Percentiles rank a stretch among this genome's conserved stretches.
phyloP scores from a whole-genome alignment of 1,140 invertebrate species.

The Monochamus saltuarius region DNA sequence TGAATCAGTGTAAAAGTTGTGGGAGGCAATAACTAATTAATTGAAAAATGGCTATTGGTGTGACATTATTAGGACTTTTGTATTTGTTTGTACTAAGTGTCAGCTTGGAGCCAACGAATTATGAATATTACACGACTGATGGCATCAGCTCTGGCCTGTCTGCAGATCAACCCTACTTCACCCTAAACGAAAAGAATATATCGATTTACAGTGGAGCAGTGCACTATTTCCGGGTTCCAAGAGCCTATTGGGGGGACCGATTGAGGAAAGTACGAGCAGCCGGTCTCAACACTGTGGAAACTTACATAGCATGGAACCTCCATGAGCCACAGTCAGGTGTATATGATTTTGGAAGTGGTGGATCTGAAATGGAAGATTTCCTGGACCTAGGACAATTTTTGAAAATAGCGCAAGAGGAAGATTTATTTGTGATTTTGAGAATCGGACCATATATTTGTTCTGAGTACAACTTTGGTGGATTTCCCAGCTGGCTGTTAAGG shows the following conservation, averaged over 20 bases:
- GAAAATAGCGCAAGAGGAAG: constrained; percentile 76
- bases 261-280: constrained; percentile 44
- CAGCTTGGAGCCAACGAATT: constrained; percentile 30
- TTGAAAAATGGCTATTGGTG: too few species aligned
- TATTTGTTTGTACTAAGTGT: too few species aligned
- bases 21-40: too few species aligned
- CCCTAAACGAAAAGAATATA: constrained; percentile 41
- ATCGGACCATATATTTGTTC: constrained; percentile 94
- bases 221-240: constrained; percentile 87
- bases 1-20: too few species aligned
- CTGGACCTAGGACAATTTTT: constrained; percentile 66
- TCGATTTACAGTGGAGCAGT: constrained; percentile 68
- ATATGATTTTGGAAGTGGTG: constrained; percentile 67
- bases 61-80: too few species aligned
- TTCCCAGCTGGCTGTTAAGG: constrained; percentile 32
- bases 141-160: constrained; percentile 37
- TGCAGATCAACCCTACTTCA: constrained; percentile 36
- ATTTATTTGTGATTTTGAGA: constrained; percentile 79
- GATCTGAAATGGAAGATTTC: constrained; percentile 66
- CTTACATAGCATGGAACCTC: constrained; percentile 93
- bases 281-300: constrained; percentile 89
- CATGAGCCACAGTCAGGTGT: constrained; percentile 72
- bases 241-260: constrained; percentile 45
- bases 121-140: constrained; percentile 42
- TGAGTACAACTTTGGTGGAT: constrained; percentile 64